Percentiles rank a stretch among this genome's conserved stretches.
Conservation (phyloP, 2,797 vertebrate genomes). For the Pipistrellus nathusii region DNA sequence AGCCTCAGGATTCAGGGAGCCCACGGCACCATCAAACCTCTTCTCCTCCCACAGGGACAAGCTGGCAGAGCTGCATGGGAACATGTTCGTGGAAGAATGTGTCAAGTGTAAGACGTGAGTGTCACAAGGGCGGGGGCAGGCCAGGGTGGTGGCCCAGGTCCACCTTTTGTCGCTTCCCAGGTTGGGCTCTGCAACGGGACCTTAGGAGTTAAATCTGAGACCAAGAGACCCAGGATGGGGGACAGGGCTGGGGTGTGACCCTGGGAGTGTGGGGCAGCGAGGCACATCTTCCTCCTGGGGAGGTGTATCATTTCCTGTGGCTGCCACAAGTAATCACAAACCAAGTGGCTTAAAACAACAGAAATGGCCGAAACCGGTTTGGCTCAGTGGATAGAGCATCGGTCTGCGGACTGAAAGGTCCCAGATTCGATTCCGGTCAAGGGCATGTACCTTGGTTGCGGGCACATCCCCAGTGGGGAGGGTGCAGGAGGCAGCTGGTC, state of each 20-base stretch:
- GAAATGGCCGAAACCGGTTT: too few species aligned
- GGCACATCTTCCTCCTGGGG: not conserved
- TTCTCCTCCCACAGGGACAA: slow-evolving; percentile 89
- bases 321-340: not conserved
- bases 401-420: too few species aligned
- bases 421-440: too few species aligned
- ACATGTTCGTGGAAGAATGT: slow-evolving; percentile 99
- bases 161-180: not conserved
- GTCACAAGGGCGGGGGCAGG: accelerated
- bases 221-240: not conserved
- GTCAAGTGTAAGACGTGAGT: slow-evolving; percentile 96
- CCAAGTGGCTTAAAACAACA: not conserved
- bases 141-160: not conserved
- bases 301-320: not conserved
- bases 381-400: too few species aligned
- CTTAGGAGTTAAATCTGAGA: not conserved
- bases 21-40: not conserved
- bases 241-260: not conserved
- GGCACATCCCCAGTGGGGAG: too few species aligned
- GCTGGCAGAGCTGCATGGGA: slow-evolving; percentile 97
- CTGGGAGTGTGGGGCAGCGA: not conserved
- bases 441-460: too few species aligned
- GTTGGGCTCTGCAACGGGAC: not conserved
- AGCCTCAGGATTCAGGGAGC: not conserved
- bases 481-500: too few species aligned